Evolutionary conservation across 2,113 vertebrate species (phyloP).

Genomic region (Hydrolagus affinis): DNA sequence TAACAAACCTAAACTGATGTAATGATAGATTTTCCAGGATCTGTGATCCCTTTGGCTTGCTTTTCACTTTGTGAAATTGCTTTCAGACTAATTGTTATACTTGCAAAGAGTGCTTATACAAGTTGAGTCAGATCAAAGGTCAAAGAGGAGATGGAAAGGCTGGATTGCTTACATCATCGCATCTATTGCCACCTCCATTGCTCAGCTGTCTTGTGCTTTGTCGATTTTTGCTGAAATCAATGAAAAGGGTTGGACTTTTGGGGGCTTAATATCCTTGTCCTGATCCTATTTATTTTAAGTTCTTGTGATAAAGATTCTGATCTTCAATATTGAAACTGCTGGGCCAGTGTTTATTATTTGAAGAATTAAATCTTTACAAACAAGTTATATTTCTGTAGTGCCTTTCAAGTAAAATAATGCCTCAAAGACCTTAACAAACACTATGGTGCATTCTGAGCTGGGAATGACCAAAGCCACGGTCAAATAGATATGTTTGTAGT

Average conservation of each 20-base stretch:
- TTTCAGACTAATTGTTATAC: constrained; percentile 36
- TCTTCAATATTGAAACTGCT: neutral
- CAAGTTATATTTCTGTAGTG: too few species aligned
- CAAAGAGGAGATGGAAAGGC: constrained; percentile 54
- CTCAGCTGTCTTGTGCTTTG: constrained; percentile 51
- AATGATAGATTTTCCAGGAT: neutral
- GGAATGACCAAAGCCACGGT: too few species aligned
- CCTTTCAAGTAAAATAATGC: too few species aligned
- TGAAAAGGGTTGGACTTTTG: neutral
- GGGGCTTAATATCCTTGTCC: too few species aligned
- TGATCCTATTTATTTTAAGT: too few species aligned
- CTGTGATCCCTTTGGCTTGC: neutral
- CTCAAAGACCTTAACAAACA: too few species aligned
- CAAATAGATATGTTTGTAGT: too few species aligned
- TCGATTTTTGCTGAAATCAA: constrained; percentile 57
- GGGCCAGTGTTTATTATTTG: neutral
- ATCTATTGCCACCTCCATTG: constrained; percentile 59
- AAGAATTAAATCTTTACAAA: neutral
- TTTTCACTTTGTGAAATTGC: constrained; percentile 9
- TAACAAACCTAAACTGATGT: neutral
- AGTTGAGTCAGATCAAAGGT: constrained; percentile 52
- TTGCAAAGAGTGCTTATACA: constrained; percentile 61
- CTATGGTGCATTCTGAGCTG: too few species aligned
- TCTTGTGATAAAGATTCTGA: constrained; percentile 8
- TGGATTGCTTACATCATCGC: constrained; percentile 44